Evolutionary conservation across 2,113 vertebrate species (phyloP).

Genomic region (Garra rufa): DNA sequence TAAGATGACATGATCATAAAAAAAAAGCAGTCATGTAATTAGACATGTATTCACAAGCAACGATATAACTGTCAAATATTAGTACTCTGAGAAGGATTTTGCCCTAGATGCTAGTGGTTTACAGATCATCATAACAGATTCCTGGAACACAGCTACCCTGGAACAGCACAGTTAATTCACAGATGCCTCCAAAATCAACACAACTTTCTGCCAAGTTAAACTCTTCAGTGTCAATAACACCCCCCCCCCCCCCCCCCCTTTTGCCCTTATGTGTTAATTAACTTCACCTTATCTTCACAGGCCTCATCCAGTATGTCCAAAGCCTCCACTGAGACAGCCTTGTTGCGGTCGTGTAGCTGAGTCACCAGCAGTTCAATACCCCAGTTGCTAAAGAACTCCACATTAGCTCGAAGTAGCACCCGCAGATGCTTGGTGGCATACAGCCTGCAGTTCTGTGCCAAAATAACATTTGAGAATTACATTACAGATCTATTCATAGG

Average conservation of each 20-base stretch:
- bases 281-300: constrained; percentile 94
- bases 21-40: neutral
- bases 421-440: constrained; percentile 96
- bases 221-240: neutral
- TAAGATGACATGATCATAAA: constrained; percentile 64
- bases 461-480: neutral
- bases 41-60: neutral
- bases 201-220: neutral
- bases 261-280: neutral
- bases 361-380: constrained; percentile 97
- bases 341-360: constrained; percentile 98
- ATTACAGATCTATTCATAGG: neutral
- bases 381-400: constrained; percentile 99
- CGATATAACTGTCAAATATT: neutral
- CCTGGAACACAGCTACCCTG: neutral
- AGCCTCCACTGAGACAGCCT: constrained; percentile 93
- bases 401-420: constrained; percentile 92
- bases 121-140: neutral
- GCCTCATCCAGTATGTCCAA: constrained; percentile 97
- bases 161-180: too few species aligned
- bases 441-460: constrained; percentile 85
- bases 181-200: neutral
- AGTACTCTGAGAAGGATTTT: neutral
- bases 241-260: too few species aligned
- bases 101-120: neutral